Percentiles rank a stretch among this genome's conserved stretches.
Evolutionary conservation across 2,113 vertebrate genomes (phyloP).

Genomic region (Merops nubicus): DNA sequence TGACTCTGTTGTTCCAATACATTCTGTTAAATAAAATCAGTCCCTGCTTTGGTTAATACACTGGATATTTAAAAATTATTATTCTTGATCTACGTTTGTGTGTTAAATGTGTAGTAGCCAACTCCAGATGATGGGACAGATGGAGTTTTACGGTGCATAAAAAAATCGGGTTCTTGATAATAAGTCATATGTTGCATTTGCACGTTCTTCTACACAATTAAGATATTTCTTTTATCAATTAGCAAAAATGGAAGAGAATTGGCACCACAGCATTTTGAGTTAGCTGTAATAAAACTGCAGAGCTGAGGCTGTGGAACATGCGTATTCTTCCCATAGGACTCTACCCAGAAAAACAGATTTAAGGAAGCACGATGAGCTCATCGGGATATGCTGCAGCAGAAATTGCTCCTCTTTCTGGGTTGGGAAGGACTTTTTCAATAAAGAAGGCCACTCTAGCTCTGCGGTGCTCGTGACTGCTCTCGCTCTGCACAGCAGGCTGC

Average conservation of each 20-base stretch:
- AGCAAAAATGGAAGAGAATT: constrained; percentile 15
- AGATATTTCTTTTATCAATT: constrained; percentile 55
- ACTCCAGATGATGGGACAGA: constrained; percentile 67
- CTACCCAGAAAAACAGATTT: constrained; percentile 35
- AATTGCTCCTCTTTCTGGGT: not conserved
- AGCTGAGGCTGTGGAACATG: not conserved
- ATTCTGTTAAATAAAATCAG: constrained; percentile 8
- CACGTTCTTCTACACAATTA: constrained; percentile 48
- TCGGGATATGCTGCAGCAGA: not conserved
- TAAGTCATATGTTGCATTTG: constrained; percentile 58
- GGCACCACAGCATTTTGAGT: not conserved
- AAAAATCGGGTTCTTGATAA: constrained; percentile 34
- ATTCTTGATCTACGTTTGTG: constrained; percentile 17
- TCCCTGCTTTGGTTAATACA: constrained; percentile 21
- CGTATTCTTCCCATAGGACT: constrained; percentile 9
- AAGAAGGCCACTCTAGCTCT: not conserved
- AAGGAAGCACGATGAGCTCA: not conserved
- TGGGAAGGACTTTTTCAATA: not conserved
- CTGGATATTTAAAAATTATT: constrained; percentile 44
- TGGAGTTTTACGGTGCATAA: constrained; percentile 57
- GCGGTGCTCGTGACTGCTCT: not conserved
- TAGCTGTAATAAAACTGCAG: constrained; percentile 25
- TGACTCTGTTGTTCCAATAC: not conserved
- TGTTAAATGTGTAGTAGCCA: constrained; percentile 53
- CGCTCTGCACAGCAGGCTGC: not conserved